Evolutionary conservation across 2,797 vertebrate species (phyloP), one percentile per base, ranked within the genome.

Genomic region (Hyperoplus immaculatus): DNA sequence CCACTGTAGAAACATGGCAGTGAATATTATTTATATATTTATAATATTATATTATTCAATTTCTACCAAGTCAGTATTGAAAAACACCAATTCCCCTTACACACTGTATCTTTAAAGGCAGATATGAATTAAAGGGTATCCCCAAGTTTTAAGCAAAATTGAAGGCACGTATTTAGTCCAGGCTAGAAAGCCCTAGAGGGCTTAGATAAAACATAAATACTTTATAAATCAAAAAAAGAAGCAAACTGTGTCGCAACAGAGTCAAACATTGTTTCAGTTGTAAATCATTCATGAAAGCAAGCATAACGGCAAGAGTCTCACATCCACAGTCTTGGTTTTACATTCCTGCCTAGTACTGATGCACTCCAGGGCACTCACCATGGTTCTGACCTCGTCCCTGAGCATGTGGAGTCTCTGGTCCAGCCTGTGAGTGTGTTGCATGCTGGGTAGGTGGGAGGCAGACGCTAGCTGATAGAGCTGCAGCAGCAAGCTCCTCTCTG

Each of bases 351-450:
- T 57, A 14, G 29, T 29, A 29, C 10, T 65, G 38, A 84, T 61
- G 10, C 4, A 29, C 43, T 56, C 7, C 0, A 0, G 1, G 54
- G 38, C n/a, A 74, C 92, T 93, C 81, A 95, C 95, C 94, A 93
- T 90, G 43, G 6, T 82, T 77, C 82, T 88, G 67, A 97, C 91
- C 77, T 96, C 93, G 16, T 83, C 86, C 71, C 60, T 94, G 87
- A 96, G 77, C 16, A 43, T 65, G 68, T 55, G 81, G 68, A 96
- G 93, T 82, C 93, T 95, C 86, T 94, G 92, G 91, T 95, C 95
- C 80, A 91, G 90, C 83, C 92, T 89, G 84, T 90, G 91, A 46
- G 86, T 85, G 86, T 88, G 87, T 18, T 89, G 91, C 89, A 92
- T 88, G 77, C 65, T 89, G 79, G 80, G 72, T 12, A 86, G 50